phyloP scores from a whole-genome alignment of 2,797 vertebrate genomes.

The Acrossocheilus fasciatus region DNA sequence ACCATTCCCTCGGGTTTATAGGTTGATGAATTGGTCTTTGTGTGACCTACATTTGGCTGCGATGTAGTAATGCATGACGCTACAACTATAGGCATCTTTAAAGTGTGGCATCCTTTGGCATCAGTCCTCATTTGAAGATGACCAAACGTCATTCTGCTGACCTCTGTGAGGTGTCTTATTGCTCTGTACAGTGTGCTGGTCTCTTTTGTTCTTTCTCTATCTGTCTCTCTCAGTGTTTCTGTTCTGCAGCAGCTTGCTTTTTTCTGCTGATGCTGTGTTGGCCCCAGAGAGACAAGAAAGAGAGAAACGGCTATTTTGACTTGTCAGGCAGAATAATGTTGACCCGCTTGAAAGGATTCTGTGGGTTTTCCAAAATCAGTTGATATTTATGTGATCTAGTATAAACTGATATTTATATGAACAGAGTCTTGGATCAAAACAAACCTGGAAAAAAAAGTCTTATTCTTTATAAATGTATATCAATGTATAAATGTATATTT shows the following conservation, averaged over 20 bases:
- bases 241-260: constrained; percentile 11
- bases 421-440: background rate
- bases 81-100: background rate
- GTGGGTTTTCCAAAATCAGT: background rate
- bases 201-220: constrained; percentile 18
- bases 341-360: background rate
- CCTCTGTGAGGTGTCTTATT: constrained; percentile 18
- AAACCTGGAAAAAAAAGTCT: background rate
- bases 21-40: constrained; percentile 19
- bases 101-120: background rate
- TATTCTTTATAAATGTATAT: background rate
- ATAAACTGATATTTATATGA: background rate
- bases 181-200: background rate
- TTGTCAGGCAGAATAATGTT: background rate
- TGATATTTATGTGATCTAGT: background rate
- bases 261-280: constrained; percentile 38
- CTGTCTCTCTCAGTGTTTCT: constrained; percentile 12
- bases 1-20: background rate
- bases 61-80: background rate
- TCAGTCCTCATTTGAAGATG: constrained; percentile 10
- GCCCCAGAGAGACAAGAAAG: constrained; percentile 5
- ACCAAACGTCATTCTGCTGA: constrained; percentile 8
- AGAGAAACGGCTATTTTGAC: constrained; percentile 4
- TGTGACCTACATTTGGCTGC: constrained; percentile 23
- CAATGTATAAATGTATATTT: too few relatives aligned